Conservation (phyloP, 2,888 invertebrate species). For the Drosophila mimetica region DNA sequence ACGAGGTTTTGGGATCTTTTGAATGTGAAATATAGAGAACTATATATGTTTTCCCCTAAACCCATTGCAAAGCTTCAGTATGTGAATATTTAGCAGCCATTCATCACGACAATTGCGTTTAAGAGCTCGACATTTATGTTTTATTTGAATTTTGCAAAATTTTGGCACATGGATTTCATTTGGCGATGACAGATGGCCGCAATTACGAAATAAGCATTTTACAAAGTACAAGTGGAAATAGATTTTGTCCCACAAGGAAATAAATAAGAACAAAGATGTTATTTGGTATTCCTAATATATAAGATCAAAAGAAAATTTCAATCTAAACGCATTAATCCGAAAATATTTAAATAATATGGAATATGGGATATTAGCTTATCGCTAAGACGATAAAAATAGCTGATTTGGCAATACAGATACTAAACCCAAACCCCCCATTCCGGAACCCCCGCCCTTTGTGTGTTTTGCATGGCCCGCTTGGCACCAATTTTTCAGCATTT, state of each 20-base stretch:
- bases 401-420: constrained; percentile 22
- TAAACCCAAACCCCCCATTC: no score
- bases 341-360: no score
- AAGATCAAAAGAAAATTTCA: no score
- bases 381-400: constrained; percentile 16
- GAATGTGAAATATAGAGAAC: background rate
- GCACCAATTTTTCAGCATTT: constrained; percentile 39
- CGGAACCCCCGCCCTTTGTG: constrained; percentile 14
- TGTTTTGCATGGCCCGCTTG: constrained; percentile 45
- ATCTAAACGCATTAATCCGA: no score
- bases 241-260: background rate
- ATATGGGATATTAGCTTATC: no score
- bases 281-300: no score
- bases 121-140: constrained; percentile 10
- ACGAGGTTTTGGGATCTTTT: background rate
- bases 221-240: background rate
- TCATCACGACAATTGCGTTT: background rate
- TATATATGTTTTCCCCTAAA: no score
- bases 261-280: background rate
- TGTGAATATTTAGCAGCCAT: background rate
- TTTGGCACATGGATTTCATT: background rate
- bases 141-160: constrained; percentile 7
- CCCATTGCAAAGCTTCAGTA: background rate
- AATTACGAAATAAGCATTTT: constrained; percentile 11
- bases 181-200: constrained; percentile 18